Evolutionary conservation across 2,113 vertebrate species (phyloP), one percentile per base, ranked within the genome.

Genomic region (Eulacestoma nigropectus): DNA sequence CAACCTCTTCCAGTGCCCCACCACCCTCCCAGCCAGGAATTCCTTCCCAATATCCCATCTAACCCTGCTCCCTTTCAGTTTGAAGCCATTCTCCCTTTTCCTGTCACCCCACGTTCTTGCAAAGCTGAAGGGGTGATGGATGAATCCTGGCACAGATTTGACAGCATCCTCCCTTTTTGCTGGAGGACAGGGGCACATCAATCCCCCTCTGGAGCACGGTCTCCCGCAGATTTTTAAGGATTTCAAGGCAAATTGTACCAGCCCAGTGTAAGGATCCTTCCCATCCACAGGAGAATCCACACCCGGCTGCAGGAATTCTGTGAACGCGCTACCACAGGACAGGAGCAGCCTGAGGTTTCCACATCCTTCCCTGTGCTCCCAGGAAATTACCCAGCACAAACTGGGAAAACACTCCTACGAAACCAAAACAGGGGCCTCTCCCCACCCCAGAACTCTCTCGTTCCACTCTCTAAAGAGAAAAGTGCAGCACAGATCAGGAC

Each of bases 341-440:
- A 63, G 59, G 44, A 30, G 11, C 46, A 27, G 7, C 18, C 56
- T 6, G 65, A 68, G 44, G 4, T 49, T 74, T 47, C 41, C 90
- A 12, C 1, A 0, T 26, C 59, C 41, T 65, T n/a, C 53, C 49
- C 52, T 4, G 3, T 2, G 8, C 32, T 46, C 29, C 47, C 27
- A 4, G 64, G 53, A 81, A 86, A 73, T 16, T 2, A 13, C 53
- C 12, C 74, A 22, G 59, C 63, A 74, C 70, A 83, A 88, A 14
- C 10, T 11, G 65, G 53, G 33, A 19, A 68, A 64, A 35, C 8
- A 7, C 21, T 37, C 15, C 8, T 11, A 9, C 6, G 37, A 47
- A 69, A 52, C 15, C 82, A 82, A 72, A 88, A 19, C 59, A 52
- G 50, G 39, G 46, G 56, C 69, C 78, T 70, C 60, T 76, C 52